phyloP scores from a whole-genome alignment of 2,888 invertebrate genomes.

The Athetis lepigone region DNA sequence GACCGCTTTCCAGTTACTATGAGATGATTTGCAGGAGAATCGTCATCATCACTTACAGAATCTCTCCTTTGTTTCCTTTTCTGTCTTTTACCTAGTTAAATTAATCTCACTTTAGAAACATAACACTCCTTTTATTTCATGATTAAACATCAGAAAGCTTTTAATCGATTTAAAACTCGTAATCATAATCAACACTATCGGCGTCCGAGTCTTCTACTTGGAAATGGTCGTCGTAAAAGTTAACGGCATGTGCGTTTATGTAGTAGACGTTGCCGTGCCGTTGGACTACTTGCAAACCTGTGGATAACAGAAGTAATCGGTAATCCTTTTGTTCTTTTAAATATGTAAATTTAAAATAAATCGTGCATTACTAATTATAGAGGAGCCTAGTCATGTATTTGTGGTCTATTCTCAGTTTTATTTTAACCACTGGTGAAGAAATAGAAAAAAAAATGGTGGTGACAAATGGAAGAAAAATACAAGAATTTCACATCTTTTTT shows the following conservation, averaged over 20 bases:
- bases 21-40: conserved; percentile 55
- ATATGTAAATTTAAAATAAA: too few relatives aligned
- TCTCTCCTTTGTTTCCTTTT: conserved; percentile 56
- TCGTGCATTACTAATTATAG: too few relatives aligned
- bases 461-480: too few relatives aligned
- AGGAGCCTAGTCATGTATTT: too few relatives aligned
- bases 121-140: conserved; percentile 42
- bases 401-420: too few relatives aligned
- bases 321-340: too few relatives aligned
- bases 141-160: conserved; percentile 33
- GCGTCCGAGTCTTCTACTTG: conserved; percentile 83
- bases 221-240: conserved; percentile 83
- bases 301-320: conserved; percentile 38
- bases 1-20: conserved; percentile 77
- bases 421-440: too few relatives aligned
- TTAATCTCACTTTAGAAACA: conserved; percentile 56
- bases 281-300: conserved; percentile 81
- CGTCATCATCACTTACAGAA: conserved; percentile 57
- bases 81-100: conserved; percentile 60
- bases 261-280: conserved; percentile 81
- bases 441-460: too few relatives aligned
- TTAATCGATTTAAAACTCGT: conserved; percentile 78
- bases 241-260: conserved; percentile 83
- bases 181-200: conserved; percentile 86
- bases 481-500: too few relatives aligned